Evolutionary conservation across 2,888 invertebrate genomes (phyloP).

Genomic region (Mesorhabditis belari): DNA sequence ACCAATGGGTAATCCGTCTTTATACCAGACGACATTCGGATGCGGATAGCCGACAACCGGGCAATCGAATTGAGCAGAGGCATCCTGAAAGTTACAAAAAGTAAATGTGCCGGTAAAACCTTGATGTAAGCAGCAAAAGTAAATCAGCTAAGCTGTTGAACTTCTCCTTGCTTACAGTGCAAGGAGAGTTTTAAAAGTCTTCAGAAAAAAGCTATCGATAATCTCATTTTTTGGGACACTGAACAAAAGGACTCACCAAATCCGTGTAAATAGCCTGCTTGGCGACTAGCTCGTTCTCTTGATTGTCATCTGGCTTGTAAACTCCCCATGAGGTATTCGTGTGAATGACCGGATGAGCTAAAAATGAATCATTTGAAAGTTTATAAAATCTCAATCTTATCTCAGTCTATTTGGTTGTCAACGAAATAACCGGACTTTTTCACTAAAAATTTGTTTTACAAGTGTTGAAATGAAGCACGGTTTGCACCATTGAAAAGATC

Average conservation of each 20-base stretch:
- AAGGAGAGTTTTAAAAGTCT: not conserved
- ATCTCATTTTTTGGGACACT: not conserved
- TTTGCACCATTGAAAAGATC: no score
- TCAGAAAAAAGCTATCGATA: not conserved
- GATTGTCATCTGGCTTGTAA: slow-evolving; percentile 16
- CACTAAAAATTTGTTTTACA: no score
- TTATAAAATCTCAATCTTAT: no score
- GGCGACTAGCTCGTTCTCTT: slow-evolving; percentile 8
- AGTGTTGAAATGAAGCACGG: no score
- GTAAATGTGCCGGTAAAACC: not conserved
- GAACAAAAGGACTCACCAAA: not conserved
- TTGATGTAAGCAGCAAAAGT: not conserved
- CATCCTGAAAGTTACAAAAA: slow-evolving; percentile 6
- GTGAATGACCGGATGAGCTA: slow-evolving; percentile 38
- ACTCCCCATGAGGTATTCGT: slow-evolving; percentile 31
- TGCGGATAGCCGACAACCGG: slow-evolving; percentile 38
- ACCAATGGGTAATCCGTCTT: slow-evolving; percentile 29
- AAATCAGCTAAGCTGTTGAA: not conserved
- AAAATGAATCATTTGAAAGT: not conserved
- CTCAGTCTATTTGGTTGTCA: no score
- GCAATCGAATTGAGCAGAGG: slow-evolving; percentile 23
- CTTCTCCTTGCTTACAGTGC: not conserved
- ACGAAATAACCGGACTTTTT: no score
- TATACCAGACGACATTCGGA: slow-evolving; percentile 38
- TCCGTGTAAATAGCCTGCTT: not conserved